These are phyloP conservation scores for Scaptodrosophila lebanonensis DNA, from an alignment of 1,140 invertebrate species.

Conservation along the genomic window DNA sequence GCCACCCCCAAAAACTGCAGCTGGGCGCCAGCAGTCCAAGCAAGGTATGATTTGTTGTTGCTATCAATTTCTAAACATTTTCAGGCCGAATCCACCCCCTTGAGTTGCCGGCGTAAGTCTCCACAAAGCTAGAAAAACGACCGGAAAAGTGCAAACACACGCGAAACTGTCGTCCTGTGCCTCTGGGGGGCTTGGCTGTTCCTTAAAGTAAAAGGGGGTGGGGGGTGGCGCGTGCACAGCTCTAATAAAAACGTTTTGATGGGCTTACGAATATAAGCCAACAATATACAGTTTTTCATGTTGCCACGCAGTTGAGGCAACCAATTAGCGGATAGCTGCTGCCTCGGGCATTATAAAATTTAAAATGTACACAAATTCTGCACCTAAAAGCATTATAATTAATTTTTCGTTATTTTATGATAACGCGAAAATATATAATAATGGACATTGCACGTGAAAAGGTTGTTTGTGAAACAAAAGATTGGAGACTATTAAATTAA, in stretches of 20 bases:
- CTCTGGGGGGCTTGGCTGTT: slow-evolving; percentile 32
- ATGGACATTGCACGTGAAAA: too few relatives aligned
- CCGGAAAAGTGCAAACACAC: slow-evolving; percentile 72
- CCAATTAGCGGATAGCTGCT: too few relatives aligned
- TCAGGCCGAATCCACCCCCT: slow-evolving; percentile 42
- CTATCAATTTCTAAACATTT: slow-evolving; percentile 64
- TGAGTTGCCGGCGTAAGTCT: slow-evolving; percentile 1
- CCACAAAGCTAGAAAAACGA: slow-evolving; percentile 51
- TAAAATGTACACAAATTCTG: too few relatives aligned
- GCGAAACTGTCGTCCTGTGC: slow-evolving; percentile 57
- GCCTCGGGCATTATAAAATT: too few relatives aligned
- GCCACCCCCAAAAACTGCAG: slow-evolving; percentile 33
- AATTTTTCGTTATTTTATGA: too few relatives aligned
- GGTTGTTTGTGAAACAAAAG: too few relatives aligned
- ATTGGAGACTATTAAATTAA: too few relatives aligned
- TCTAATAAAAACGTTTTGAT: slow-evolving; percentile 69
- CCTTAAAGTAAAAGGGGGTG: too few relatives aligned
- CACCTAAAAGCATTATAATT: too few relatives aligned
- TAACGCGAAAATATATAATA: too few relatives aligned
- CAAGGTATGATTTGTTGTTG: slow-evolving; percentile 64
- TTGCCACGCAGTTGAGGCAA: too few relatives aligned
- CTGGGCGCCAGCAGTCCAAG: slow-evolving; percentile 29
- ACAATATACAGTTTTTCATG: slow-evolving; percentile 25
- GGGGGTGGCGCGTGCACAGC: slow-evolving; percentile 43
- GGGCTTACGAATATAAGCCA: too few relatives aligned